phyloP scores from a whole-genome alignment of 2,888 invertebrate species.

The Calameuta pallipes region DNA sequence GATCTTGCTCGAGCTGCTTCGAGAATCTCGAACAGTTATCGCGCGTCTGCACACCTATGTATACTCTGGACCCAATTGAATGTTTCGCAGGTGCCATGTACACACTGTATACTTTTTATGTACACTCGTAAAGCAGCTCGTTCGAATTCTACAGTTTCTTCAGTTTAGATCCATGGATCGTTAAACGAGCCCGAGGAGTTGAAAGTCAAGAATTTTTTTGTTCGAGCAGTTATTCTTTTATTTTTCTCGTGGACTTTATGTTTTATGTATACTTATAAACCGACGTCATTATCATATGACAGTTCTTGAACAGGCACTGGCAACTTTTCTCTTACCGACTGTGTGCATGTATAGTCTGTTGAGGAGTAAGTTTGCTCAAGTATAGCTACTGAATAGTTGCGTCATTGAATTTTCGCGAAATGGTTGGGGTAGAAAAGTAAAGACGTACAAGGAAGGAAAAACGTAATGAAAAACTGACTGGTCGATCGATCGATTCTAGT shows the following conservation, averaged over 20 bases:
- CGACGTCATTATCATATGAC: background rate
- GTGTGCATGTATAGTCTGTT: background rate
- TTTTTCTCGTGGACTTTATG: background rate
- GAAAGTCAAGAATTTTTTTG: background rate
- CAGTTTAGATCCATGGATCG: background rate
- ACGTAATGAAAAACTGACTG: background rate
- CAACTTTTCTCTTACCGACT: background rate
- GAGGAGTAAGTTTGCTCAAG: background rate
- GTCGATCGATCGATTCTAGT: background rate
- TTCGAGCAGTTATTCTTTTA: background rate
- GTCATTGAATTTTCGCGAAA: background rate
- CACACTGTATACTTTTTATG: background rate
- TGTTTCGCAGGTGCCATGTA: background rate
- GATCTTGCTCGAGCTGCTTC: background rate
- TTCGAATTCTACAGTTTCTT: background rate
- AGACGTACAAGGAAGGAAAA: background rate
- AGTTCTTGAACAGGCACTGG: background rate
- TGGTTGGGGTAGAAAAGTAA: background rate
- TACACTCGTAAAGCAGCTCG: background rate
- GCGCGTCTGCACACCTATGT: background rate
- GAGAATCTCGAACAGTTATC: background rate
- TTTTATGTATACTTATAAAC: background rate
- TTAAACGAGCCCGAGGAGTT: background rate
- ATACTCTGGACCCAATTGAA: background rate
- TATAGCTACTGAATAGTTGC: background rate